phyloP scores from a whole-genome alignment of 1,140 invertebrate genomes.

The Neodiprion fabricii region DNA sequence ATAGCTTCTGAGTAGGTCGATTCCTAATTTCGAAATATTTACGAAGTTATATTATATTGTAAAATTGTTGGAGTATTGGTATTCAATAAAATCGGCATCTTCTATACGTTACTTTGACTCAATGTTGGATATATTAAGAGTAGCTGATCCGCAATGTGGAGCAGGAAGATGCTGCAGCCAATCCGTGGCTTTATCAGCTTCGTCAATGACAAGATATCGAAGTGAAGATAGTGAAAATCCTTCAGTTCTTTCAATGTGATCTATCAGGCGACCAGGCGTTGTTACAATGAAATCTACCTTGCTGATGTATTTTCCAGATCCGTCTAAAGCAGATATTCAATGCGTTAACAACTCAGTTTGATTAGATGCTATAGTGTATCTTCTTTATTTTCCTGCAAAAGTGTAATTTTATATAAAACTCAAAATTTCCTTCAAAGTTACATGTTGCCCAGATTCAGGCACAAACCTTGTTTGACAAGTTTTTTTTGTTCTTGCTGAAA shows the following conservation, averaged over 20 bases:
- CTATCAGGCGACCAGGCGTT: slow-evolving; percentile 91
- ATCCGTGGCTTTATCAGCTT: slow-evolving; percentile 94
- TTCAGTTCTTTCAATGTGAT: slow-evolving; percentile 87
- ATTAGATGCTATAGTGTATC: slow-evolving; percentile 26
- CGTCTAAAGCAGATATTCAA: slow-evolving; percentile 50
- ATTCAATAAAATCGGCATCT: slow-evolving; percentile 13
- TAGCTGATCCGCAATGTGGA: slow-evolving; percentile 49
- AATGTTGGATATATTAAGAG: slow-evolving; percentile 41
- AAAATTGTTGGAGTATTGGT: slow-evolving; percentile 14
- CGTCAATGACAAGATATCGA: slow-evolving; percentile 91
- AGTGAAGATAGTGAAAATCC: slow-evolving; percentile 85
- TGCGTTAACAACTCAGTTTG: slow-evolving; percentile 7
- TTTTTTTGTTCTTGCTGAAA: slow-evolving; percentile 79
- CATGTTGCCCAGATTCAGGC: slow-evolving; percentile 33
- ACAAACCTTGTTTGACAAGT: slow-evolving; percentile 73
- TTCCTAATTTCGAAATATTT: slow-evolving; percentile 53
- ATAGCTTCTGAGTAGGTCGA: slow-evolving; percentile 83
- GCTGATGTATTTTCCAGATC: slow-evolving; percentile 60
- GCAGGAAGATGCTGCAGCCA: slow-evolving; percentile 77
- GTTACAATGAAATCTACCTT: slow-evolving; percentile 90
- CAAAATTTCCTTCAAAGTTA: neutral
- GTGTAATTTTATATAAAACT: neutral
- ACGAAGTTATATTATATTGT: slow-evolving; percentile 4
- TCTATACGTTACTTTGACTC: slow-evolving; percentile 26
- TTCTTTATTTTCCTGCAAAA: neutral